Evolutionary conservation across 1,140 invertebrate species (phyloP), one percentile per base, ranked within the genome.

Genomic region (Platorchestia sp.): DNA sequence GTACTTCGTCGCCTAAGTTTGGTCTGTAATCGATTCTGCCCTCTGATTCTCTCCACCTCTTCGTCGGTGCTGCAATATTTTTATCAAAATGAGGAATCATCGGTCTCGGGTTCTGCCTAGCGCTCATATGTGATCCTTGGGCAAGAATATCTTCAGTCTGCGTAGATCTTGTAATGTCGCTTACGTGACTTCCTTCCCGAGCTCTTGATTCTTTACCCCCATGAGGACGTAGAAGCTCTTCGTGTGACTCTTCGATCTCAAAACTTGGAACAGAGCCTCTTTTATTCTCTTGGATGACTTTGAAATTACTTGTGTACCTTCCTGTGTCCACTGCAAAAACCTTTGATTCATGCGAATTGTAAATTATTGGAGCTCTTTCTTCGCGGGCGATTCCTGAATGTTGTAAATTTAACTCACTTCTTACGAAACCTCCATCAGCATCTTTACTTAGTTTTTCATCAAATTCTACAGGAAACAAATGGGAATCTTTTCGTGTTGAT

Each of bases 241-340:
- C 59, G 59, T 36, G 59, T 27, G 1, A 27, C 59, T 36, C 59
- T 75, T 10, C 59, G 59, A 89, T 42, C 87, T 42, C 41, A 41
- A 44, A 89, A 89, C 43, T 89, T 41, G n/a, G 87, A 14, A 89
- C 87, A 44, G 5, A 42, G 10, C 91, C 91, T 93, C 91, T 45
- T 40, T 93, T 45, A 40, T 93, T 93, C 10, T 93, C 91, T 14
- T 93, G 45, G 40, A 93, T 93, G 3, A 93, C 91, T 93, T 93
- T 93, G 40, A 93, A 93, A 40, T 93, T 93, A 45, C 91, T 93
- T 6, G 91, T 93, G 44, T 93, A 93, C 40, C 91, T 44, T 44
- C 91, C 91, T 44, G 45, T 93, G 45, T 75, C 59, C 59, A 75
- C 27, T 75, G 59, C 59, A 75, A 75, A 75, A 75, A 75, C 59